These are phyloP conservation scores for Porites australiensis DNA, from an alignment of 64 coral and sea anemone species.

Conservation along the genomic window DNA sequence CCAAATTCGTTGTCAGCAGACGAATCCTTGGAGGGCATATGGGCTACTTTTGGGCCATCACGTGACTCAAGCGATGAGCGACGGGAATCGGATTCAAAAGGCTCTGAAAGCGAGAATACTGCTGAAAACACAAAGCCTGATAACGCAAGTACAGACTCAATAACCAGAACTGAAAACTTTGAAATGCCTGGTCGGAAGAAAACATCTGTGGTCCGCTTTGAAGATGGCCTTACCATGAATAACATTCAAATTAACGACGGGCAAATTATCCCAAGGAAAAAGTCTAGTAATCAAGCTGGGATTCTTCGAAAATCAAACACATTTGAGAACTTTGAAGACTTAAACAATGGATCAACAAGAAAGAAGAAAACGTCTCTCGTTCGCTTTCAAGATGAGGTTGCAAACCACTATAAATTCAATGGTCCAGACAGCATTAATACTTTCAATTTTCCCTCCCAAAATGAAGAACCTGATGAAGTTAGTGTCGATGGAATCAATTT, in stretches of 20 bases:
- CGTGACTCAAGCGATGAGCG: neutral
- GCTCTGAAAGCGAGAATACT: neutral
- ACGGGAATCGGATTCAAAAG: neutral
- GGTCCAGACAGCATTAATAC: neutral
- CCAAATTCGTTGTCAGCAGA: conserved; percentile 23
- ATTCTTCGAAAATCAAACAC: conserved; percentile 55
- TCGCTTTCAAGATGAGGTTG: conserved; percentile 25
- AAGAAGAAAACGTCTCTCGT: conserved; percentile 31
- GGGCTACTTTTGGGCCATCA: neutral
- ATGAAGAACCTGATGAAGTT: neutral
- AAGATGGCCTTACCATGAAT: conserved; percentile 33
- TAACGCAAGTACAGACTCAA: neutral
- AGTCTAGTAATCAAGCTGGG: conserved; percentile 28
- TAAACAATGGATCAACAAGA: neutral
- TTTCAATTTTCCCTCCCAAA: neutral
- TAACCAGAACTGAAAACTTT: neutral
- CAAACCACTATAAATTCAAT: neutral
- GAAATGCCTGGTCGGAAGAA: neutral
- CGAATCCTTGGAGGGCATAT: conserved; percentile 5
- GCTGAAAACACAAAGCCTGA: neutral
- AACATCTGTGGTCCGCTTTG: conserved; percentile 24
- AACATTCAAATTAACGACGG: neutral
- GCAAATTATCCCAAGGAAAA: conserved; percentile 27
- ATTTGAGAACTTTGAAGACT: neutral
- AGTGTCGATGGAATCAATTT: neutral